These are phyloP conservation scores for Tapirus indicus DNA, from an alignment of 2,797 vertebrate genomes.

Conservation along the genomic window DNA sequence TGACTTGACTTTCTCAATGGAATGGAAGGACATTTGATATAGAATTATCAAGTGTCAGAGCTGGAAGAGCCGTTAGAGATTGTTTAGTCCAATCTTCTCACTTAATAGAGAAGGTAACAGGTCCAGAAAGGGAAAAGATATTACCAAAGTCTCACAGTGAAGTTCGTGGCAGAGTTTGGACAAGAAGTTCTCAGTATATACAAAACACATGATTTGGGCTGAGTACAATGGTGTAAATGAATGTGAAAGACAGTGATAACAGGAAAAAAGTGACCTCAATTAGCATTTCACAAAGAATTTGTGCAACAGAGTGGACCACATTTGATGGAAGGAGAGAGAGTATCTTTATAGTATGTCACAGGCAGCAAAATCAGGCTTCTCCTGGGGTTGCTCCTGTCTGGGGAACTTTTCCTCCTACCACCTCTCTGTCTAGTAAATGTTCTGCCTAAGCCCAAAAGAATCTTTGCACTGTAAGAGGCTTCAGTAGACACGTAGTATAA, in stretches of 20 bases:
- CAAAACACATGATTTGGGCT: not conserved
- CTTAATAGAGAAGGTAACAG: not conserved
- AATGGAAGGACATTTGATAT: not conserved
- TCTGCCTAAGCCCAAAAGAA: not conserved
- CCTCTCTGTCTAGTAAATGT: not conserved
- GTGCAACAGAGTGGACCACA: not conserved
- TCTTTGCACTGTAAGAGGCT: not conserved
- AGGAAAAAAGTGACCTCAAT: not conserved
- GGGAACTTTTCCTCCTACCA: not conserved
- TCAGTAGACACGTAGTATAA: not conserved
- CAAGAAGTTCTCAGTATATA: not conserved
- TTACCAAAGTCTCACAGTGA: not conserved
- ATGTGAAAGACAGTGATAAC: not conserved
- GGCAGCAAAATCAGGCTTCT: not conserved
- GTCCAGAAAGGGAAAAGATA: not conserved
- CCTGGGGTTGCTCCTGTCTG: not conserved
- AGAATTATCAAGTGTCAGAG: not conserved
- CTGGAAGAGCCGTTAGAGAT: not conserved
- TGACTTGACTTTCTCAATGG: not conserved
- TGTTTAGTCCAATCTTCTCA: not conserved
- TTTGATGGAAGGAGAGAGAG: not conserved
- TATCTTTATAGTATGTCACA: not conserved
- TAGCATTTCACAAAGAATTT: not conserved
- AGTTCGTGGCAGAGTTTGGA: not conserved
- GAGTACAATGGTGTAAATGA: not conserved